These are phyloP conservation scores for Nematostella vectensis DNA, from an alignment of 92 coral and sea anemone species.

Conservation along the genomic window DNA sequence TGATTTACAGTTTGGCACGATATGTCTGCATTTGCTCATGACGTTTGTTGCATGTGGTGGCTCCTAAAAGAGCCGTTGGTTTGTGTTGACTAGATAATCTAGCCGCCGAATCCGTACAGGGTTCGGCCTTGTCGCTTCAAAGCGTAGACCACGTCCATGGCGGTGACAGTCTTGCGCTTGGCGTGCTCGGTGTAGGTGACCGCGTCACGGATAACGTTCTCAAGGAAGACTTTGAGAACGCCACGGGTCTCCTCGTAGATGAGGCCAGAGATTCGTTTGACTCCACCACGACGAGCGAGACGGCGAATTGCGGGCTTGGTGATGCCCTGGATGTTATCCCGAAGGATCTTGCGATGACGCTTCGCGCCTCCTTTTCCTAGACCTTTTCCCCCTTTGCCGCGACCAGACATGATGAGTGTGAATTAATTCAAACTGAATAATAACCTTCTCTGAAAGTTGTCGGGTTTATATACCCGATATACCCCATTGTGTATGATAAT, in stretches of 20 bases:
- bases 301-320: slow-evolving; percentile 85
- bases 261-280: slow-evolving; percentile 83
- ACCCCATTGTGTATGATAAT: too few species aligned
- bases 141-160: slow-evolving; percentile 91
- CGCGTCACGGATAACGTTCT: slow-evolving; percentile 97
- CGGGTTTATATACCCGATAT: too few species aligned
- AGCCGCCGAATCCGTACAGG: slow-evolving; percentile 73
- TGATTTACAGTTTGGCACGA: too few species aligned
- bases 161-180: slow-evolving; percentile 80
- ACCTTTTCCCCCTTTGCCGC: slow-evolving; percentile 87
- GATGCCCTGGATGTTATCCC: slow-evolving; percentile 66
- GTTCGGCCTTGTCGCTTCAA: slow-evolving; percentile 84
- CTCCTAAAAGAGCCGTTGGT: too few species aligned
- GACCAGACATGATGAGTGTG: slow-evolving; percentile 9
- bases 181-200: slow-evolving; percentile 94
- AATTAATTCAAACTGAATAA: too few species aligned
- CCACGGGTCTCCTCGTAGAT: slow-evolving; percentile 98
- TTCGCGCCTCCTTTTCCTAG: slow-evolving; percentile 98
- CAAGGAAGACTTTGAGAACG: slow-evolving; percentile 90
- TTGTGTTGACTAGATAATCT: too few species aligned
- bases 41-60: too few species aligned
- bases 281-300: slow-evolving; percentile 89
- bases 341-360: slow-evolving; percentile 79
- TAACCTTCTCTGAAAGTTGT: too few species aligned
- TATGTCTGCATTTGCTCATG: too few species aligned